These are phyloP conservation scores for Pangasius djambal DNA, from an alignment of 2,797 vertebrate genomes.

Conservation along the genomic window DNA sequence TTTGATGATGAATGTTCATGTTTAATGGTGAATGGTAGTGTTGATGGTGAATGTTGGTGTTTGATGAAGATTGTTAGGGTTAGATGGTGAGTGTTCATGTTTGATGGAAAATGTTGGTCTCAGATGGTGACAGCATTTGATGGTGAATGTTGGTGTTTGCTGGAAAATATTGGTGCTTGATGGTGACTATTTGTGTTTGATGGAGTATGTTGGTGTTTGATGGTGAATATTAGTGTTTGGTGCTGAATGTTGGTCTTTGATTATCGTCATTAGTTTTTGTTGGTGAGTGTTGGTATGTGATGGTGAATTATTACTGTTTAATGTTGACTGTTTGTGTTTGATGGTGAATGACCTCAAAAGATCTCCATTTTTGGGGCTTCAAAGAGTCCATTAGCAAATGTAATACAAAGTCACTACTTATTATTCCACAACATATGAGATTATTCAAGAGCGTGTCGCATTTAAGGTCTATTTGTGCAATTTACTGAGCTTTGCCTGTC, in stretches of 20 bases:
- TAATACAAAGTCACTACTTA: background rate
- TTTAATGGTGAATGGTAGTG: background rate
- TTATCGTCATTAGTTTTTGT: background rate
- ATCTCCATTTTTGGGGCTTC: background rate
- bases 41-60: background rate
- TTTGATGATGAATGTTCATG: background rate
- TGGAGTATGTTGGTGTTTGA: background rate
- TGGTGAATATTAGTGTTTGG: background rate
- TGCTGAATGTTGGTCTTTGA: background rate
- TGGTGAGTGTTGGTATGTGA: background rate
- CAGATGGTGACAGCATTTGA: background rate
- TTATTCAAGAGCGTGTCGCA: background rate
- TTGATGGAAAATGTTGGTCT: background rate
- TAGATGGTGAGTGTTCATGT: background rate
- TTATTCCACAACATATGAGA: background rate
- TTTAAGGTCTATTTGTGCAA: background rate
- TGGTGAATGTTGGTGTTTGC: background rate
- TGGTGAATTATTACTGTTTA: background rate
- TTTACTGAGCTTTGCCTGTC: background rate
- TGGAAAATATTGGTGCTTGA: background rate
- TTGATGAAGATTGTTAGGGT: background rate
- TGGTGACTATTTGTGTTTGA: background rate
- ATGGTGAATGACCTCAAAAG: background rate
- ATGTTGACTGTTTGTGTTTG: background rate
- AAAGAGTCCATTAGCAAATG: background rate